phyloP scores from a whole-genome alignment of 2,797 vertebrate species.

The Pseudotriccus pelzelni region DNA sequence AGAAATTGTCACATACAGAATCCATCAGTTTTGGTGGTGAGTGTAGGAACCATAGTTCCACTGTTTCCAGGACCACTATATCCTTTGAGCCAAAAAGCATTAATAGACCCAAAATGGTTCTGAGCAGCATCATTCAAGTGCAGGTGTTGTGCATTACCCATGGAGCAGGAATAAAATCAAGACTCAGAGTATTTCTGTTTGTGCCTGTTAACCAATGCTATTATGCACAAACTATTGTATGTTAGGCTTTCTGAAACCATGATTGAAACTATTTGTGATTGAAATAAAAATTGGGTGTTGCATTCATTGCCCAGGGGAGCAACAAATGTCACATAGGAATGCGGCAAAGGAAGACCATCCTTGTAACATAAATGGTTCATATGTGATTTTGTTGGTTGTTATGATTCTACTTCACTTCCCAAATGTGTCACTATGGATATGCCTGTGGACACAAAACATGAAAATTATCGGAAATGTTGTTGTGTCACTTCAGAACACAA shows the following conservation, averaged over 20 bases:
- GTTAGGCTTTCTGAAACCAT: not conserved
- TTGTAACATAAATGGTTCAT: not conserved
- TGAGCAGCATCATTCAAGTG: not conserved
- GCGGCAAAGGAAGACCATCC: not conserved
- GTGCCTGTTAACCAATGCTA: not conserved
- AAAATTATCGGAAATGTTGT: not conserved
- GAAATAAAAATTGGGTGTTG: not conserved
- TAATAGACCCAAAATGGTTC: not conserved
- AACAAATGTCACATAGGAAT: not conserved
- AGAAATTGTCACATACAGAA: not conserved
- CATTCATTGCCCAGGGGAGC: not conserved
- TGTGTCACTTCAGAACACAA: not conserved
- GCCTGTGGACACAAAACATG: not conserved
- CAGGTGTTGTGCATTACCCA: not conserved
- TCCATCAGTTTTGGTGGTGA: not conserved
- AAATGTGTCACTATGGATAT: not conserved
- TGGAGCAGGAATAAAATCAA: not conserved
- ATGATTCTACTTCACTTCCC: not conserved
- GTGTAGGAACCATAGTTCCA: not conserved
- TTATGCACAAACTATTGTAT: not conserved
- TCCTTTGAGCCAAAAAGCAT: not conserved
- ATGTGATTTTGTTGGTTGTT: not conserved
- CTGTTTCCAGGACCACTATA: not conserved
- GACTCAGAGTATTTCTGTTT: not conserved
- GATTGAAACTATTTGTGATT: not conserved